These are phyloP conservation scores for Sander vitreus DNA, from an alignment of 2,113 vertebrate species.

Conservation along the genomic window DNA sequence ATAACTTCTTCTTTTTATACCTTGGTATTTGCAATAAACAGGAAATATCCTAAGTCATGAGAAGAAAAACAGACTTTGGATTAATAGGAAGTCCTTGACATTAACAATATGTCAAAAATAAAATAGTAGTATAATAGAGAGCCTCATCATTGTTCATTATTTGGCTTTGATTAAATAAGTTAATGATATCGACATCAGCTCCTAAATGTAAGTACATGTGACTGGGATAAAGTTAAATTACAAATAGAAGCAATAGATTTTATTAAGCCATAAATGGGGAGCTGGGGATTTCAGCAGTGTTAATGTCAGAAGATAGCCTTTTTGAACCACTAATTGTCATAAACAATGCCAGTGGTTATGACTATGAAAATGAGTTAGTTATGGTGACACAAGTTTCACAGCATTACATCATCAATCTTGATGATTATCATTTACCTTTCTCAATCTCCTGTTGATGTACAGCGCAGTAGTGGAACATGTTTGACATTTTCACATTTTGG, in stretches of 20 bases:
- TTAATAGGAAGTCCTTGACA: background rate
- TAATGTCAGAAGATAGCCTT: background rate
- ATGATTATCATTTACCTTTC: too few species aligned
- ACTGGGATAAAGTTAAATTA: background rate
- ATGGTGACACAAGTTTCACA: background rate
- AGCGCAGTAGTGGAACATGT: too few species aligned
- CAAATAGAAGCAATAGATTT: background rate
- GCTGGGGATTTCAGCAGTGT: background rate
- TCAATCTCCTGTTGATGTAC: too few species aligned
- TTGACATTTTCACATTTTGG: too few species aligned
- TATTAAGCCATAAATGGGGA: background rate
- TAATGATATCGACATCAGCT: too few species aligned
- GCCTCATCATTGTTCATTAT: background rate
- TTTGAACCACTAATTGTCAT: background rate
- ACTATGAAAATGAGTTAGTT: background rate
- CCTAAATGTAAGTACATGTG: too few species aligned
- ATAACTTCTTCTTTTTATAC: background rate
- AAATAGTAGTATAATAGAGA: background rate
- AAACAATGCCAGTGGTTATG: too few species aligned
- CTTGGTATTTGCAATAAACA: too few species aligned
- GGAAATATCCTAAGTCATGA: background rate
- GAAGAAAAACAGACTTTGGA: background rate
- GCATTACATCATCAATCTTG: background rate
- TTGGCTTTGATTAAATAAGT: background rate
- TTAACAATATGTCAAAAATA: background rate